These are phyloP conservation scores for Tetranychus truncatus DNA, from an alignment of 2,888 invertebrate genomes.

Conservation along the genomic window DNA sequence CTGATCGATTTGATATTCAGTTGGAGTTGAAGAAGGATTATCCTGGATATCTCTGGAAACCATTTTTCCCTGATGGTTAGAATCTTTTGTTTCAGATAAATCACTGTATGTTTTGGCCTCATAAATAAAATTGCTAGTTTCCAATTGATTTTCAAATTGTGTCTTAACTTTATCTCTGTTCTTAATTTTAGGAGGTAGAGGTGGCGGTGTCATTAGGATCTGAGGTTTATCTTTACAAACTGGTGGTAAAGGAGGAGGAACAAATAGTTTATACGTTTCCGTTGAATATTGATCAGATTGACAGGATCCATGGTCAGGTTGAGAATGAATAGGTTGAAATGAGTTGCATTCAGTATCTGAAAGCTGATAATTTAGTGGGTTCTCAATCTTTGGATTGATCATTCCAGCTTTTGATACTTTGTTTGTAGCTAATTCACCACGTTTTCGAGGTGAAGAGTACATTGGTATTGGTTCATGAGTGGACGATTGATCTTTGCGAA, in stretches of 20 bases:
- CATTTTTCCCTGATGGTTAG: too few relatives aligned
- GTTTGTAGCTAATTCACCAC: not conserved
- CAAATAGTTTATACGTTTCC: not conserved
- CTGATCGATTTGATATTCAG: too few relatives aligned
- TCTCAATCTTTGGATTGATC: not conserved
- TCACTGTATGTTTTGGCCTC: too few relatives aligned
- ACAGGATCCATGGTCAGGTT: not conserved
- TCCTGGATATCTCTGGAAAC: too few relatives aligned
- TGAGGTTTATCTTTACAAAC: not conserved
- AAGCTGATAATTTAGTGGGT: not conserved
- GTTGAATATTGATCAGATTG: not conserved
- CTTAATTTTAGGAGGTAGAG: not conserved
- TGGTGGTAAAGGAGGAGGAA: not conserved
- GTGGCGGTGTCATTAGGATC: not conserved
- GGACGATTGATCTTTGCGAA: not conserved
- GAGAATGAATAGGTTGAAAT: too few relatives aligned
- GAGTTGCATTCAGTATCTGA: too few relatives aligned
- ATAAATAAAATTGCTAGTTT: too few relatives aligned
- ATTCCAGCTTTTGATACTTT: not conserved
- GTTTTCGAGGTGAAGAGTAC: not conserved
- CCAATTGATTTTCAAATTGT: too few relatives aligned
- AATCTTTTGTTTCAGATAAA: too few relatives aligned
- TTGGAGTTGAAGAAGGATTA: too few relatives aligned
- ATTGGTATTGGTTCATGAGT: not conserved
- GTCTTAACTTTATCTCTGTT: not conserved